phyloP scores from a whole-genome alignment of 2,888 invertebrate genomes.

The Laothoe populi region DNA sequence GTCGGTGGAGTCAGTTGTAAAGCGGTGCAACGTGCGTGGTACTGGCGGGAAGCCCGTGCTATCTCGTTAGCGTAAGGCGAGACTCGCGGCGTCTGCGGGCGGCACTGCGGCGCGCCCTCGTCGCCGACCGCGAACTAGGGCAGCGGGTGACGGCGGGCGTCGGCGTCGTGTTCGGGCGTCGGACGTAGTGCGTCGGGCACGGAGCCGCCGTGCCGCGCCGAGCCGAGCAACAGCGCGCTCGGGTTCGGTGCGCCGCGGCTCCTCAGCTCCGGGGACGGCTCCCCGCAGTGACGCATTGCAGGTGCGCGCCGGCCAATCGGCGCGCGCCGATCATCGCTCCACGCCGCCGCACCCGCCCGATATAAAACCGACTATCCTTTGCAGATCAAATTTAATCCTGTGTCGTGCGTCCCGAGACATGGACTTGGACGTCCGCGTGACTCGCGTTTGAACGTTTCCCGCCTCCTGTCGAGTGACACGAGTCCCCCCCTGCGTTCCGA shows the following conservation, averaged over 20 bases:
- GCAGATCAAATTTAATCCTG: constrained; percentile 86
- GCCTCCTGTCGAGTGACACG: constrained; percentile 55
- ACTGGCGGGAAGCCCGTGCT: constrained; percentile 51
- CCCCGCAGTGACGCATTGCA: constrained; percentile 92
- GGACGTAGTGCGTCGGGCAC: constrained; percentile 51
- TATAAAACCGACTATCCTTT: constrained; percentile 87
- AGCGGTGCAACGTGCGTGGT: constrained; percentile 37
- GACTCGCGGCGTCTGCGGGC: constrained; percentile 55
- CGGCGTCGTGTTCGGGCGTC: constrained; percentile 53
- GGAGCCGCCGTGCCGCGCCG: constrained; percentile 45
- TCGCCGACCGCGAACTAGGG: constrained; percentile 64
- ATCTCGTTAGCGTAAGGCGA: constrained; percentile 56
- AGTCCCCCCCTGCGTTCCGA: constrained; percentile 56
- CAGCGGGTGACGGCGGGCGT: constrained; percentile 55
- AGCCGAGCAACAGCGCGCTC: constrained; percentile 48
- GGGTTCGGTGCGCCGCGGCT: constrained; percentile 41
- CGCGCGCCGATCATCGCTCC: constrained; percentile 88
- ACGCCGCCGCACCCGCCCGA: constrained; percentile 90
- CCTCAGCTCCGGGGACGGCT: constrained; percentile 55
- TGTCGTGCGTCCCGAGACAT: constrained; percentile 81
- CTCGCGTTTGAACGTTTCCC: constrained; percentile 61
- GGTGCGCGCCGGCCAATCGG: constrained; percentile 93
- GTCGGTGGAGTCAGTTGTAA: constrained; percentile 27
- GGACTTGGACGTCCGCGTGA: constrained; percentile 76
- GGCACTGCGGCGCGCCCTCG: constrained; percentile 58